Evolutionary conservation across 2,888 invertebrate species (phyloP).

Genomic region (Drosophila neotestacea): DNA sequence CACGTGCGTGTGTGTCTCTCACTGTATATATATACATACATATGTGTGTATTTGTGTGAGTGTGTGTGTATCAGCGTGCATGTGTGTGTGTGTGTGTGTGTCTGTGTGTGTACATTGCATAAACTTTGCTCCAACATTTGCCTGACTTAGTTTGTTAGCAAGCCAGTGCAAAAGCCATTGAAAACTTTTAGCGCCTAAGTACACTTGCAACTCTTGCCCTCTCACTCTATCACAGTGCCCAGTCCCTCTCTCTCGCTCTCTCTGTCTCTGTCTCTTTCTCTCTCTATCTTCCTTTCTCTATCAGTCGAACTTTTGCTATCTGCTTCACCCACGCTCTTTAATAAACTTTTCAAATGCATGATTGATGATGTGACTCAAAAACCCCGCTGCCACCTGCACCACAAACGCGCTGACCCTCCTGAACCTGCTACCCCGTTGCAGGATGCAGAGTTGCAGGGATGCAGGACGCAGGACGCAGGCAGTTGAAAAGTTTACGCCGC

Average conservation of each 20-base stretch:
- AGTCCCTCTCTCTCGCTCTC: slow-evolving; percentile 6
- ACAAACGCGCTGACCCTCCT: slow-evolving; percentile 1
- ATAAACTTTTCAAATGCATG: slow-evolving; percentile 77
- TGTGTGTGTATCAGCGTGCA: slow-evolving; percentile 7
- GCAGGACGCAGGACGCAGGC: slow-evolving; percentile 16
- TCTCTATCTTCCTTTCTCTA: background rate
- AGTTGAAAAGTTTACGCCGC: slow-evolving; percentile 59
- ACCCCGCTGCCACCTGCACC: slow-evolving; percentile 6
- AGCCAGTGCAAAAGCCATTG: slow-evolving; percentile 66
- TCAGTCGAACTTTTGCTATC: background rate
- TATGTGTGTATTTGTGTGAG: slow-evolving; percentile 12
- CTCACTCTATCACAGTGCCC: slow-evolving; percentile 15
- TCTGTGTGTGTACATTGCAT: slow-evolving; percentile 27
- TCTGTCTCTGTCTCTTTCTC: slow-evolving; percentile 11
- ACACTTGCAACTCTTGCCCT: slow-evolving; percentile 45
- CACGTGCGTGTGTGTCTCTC: slow-evolving; percentile 12
- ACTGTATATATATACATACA: too few species aligned
- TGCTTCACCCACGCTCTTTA: slow-evolving; percentile 44
- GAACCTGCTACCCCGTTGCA: slow-evolving; percentile 6
- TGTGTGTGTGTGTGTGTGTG: slow-evolving; percentile 15
- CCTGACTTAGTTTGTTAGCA: slow-evolving; percentile 54
- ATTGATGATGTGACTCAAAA: slow-evolving; percentile 70
- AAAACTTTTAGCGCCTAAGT: slow-evolving; percentile 73
- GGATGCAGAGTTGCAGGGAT: background rate
- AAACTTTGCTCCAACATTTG: slow-evolving; percentile 52